Evolutionary conservation across 2,797 vertebrate genomes (phyloP).

Genomic region (Hirundo rustica): DNA sequence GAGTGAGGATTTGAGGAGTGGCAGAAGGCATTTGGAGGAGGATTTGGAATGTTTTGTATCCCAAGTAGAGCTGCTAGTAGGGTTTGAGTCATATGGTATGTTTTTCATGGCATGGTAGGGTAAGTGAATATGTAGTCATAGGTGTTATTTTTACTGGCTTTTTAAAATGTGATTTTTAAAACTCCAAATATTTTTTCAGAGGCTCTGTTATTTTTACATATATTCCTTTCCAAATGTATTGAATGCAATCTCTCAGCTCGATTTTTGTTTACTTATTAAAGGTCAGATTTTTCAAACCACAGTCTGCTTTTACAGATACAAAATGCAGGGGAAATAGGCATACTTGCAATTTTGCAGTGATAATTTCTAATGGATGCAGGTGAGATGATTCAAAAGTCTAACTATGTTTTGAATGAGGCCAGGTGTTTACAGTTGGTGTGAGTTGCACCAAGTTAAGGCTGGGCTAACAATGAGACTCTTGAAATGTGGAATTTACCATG

Average conservation of each 20-base stretch:
- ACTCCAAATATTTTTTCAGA: constrained; percentile 40
- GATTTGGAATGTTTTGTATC: constrained; percentile 8
- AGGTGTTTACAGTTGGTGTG: neutral
- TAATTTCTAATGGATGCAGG: neutral
- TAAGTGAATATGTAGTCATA: constrained; percentile 27
- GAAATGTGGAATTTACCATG: neutral
- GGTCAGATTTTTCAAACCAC: constrained; percentile 15
- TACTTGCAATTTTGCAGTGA: neutral
- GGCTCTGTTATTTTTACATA: constrained; percentile 22
- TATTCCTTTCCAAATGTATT: constrained; percentile 21
- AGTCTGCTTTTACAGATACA: neutral
- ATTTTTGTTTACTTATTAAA: constrained; percentile 35
- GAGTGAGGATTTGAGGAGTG: neutral
- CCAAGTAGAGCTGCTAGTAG: neutral
- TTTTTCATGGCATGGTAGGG: constrained; percentile 25
- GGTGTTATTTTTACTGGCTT: constrained; percentile 41
- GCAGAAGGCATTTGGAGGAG: neutral
- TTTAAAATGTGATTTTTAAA: constrained; percentile 41
- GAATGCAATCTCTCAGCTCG: neutral
- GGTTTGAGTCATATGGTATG: constrained; percentile 5
- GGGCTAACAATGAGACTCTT: neutral
- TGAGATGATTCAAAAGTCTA: neutral
- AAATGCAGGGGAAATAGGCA: neutral
- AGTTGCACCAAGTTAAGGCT: neutral
- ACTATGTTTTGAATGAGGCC: neutral